Conservation (phyloP, 2,113 vertebrate species). For the Crotalus helleri region DNA sequence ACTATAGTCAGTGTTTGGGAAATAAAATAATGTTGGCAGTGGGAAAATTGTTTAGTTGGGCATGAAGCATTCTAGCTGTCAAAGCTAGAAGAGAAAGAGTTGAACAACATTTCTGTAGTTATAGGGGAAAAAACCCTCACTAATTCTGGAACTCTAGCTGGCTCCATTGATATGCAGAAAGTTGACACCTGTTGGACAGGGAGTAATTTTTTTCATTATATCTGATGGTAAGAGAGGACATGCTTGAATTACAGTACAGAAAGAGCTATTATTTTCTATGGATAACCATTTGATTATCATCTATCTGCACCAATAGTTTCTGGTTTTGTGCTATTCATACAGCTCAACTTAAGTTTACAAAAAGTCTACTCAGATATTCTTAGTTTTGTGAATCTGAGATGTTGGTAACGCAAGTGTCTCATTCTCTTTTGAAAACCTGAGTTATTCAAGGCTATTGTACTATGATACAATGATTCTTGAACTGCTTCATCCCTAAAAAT, state of each 20-base stretch:
- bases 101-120: slow-evolving; percentile 24
- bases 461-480: background rate
- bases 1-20: slow-evolving; percentile 35
- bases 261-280: background rate
- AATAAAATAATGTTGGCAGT: slow-evolving; percentile 44
- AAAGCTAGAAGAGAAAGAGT: slow-evolving; percentile 8
- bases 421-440: accelerated
- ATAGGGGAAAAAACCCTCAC: background rate
- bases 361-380: background rate
- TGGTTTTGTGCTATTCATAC: slow-evolving; percentile 19
- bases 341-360: background rate
- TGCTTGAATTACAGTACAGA: slow-evolving; percentile 21
- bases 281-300: slow-evolving; percentile 5
- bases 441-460: background rate
- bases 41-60: slow-evolving; percentile 44
- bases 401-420: background rate
- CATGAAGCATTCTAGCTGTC: slow-evolving; percentile 14
- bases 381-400: background rate
- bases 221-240: slow-evolving; percentile 37
- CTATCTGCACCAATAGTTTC: background rate
- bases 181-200: slow-evolving; percentile 31
- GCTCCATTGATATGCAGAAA: slow-evolving; percentile 45
- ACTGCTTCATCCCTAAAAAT: background rate
- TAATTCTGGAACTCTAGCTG: background rate
- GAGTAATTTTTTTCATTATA: slow-evolving; percentile 10